These are phyloP conservation scores for Onthophagus sagittarius DNA, from an alignment of 2,888 invertebrate genomes.

Conservation along the genomic window DNA sequence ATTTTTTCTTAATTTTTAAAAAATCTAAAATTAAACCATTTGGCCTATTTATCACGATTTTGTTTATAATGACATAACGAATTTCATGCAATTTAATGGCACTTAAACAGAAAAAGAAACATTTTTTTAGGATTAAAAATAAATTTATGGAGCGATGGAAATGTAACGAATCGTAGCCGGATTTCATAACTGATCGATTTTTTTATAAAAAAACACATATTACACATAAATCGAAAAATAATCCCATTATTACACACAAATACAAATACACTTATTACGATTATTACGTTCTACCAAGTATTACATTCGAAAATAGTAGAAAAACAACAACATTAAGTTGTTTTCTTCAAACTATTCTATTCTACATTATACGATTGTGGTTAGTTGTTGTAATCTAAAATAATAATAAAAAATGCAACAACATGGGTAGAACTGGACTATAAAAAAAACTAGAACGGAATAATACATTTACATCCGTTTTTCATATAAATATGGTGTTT, in stretches of 20 bases:
- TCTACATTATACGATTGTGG: not conserved
- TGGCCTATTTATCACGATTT: conserved; percentile 25
- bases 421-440: not conserved
- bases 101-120: not conserved
- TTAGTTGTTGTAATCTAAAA: not conserved
- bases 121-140: not conserved
- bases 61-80: too few species aligned
- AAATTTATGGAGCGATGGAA: not conserved
- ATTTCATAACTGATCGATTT: not conserved
- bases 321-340: not conserved
- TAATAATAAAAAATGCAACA: not conserved
- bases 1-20: conserved; percentile 24
- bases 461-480: not conserved
- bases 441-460: not conserved
- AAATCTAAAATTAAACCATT: conserved; percentile 20
- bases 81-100: not conserved
- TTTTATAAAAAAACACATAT: not conserved
- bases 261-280: not conserved
- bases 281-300: not conserved
- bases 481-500: not conserved
- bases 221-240: not conserved
- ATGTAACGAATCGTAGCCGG: not conserved
- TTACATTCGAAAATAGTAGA: not conserved
- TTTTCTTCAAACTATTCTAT: not conserved
- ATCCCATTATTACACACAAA: not conserved